Evolutionary conservation across 53 echinoderm and acorn worm genomes (phyloP), one percentile per base, ranked within the genome.

Genomic region (Echinarachnius parma): DNA sequence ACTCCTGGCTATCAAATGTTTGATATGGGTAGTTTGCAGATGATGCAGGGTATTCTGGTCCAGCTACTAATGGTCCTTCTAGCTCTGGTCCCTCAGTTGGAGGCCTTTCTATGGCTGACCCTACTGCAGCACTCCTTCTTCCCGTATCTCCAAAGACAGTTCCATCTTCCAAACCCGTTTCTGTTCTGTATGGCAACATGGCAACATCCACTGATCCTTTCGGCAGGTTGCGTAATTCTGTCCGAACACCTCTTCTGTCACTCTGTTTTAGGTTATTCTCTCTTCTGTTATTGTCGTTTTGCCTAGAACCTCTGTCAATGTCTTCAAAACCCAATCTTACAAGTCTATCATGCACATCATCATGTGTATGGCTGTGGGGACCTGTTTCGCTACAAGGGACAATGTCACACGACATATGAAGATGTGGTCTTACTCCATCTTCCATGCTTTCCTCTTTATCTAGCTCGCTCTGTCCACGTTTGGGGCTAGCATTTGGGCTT

Each of bases 321-420:
- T 83, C 46, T 50, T 86, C 74, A 53, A 86, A 78, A 45, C 84
- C 26, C 25, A 86, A 35, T 25, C 72, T 77, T 62, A 83, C 89
- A 26, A 76, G 87, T 10, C 50, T 61, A 45, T 78, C 81, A 52
- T 82, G 80, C 55, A 78, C 90, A 14, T 83, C 69, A 25, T 76
- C 76, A 0, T 66, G 61, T 11, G 61, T 72, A 55, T 72, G 58
- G 3, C 47, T 46, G 39, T 87, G 82, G 31, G 49, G 78, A 57
- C 30, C 32, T 4, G 28, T 56, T 21, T 82, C 61, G 9, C 31
- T 62, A 31, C 93, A 93, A 21, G 93, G 93, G 47, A 93, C 71
- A 32, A 93, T 89, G 79, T 93, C 93, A 86, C 93, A 93, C 35
- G 82, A 74, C 83, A 93, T 63, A 76, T 93, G 93, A 60, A 77